Conservation (phyloP, 2,113 vertebrate genomes). For the Ancistrus triradiatus region DNA sequence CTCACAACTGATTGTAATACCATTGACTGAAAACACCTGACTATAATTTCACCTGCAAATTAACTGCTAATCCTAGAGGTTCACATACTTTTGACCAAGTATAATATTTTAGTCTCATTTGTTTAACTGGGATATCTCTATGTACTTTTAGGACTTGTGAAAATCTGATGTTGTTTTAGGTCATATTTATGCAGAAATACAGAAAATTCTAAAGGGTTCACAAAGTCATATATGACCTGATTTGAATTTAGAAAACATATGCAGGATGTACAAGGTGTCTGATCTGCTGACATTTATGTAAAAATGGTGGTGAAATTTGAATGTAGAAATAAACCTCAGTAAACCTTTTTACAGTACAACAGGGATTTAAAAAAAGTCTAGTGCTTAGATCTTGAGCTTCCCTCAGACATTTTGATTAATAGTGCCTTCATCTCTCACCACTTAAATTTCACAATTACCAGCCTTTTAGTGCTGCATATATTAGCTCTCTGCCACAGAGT, state of each 20-base stretch:
- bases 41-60: too few relatives aligned
- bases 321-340: slow-evolving; percentile 4
- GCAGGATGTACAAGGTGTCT: not conserved
- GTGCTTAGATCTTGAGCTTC: slow-evolving; percentile 16
- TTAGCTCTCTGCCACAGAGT: slow-evolving; percentile 54
- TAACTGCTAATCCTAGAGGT: too few relatives aligned
- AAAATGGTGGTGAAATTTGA: not conserved
- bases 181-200: too few relatives aligned
- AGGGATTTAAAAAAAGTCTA: slow-evolving; percentile 15
- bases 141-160: too few relatives aligned
- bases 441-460: slow-evolving; percentile 73
- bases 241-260: slow-evolving; percentile 9
- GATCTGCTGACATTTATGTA: slow-evolving; percentile 5
- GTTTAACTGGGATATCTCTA: too few relatives aligned
- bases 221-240: not conserved
- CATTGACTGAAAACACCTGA: too few relatives aligned
- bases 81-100: too few relatives aligned
- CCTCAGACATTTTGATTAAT: slow-evolving; percentile 60
- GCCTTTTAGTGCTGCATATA: slow-evolving; percentile 68
- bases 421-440: slow-evolving; percentile 62
- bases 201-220: too few relatives aligned
- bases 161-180: too few relatives aligned
- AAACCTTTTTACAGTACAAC: not conserved
- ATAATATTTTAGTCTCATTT: too few relatives aligned
- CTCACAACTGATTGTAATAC: too few relatives aligned